A percentile compares a stretch with the other conserved stretches of the same genome.
phyloP scores from a whole-genome alignment of 2,797 vertebrate species.

The Ispidina picta region DNA sequence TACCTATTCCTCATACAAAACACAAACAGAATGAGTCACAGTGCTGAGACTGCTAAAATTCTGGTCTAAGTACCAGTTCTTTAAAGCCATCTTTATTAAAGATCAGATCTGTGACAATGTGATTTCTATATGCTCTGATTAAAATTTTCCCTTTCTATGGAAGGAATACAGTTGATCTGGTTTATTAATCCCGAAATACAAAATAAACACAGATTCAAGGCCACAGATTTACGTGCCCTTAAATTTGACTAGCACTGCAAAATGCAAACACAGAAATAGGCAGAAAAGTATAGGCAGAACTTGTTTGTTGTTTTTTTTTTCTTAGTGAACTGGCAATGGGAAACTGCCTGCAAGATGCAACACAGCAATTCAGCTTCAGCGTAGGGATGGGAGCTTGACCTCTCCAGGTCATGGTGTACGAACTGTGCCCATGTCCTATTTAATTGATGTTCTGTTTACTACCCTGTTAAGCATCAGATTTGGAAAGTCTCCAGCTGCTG shows the following conservation, averaged over 20 bases:
- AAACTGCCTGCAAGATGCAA: neutral
- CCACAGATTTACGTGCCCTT: neutral
- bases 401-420: neutral
- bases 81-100: neutral
- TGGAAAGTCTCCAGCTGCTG: slow-evolving; percentile 37
- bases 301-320: neutral
- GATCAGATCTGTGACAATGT: neutral
- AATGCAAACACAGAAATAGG: neutral
- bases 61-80: neutral
- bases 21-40: neutral
- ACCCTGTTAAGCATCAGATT: slow-evolving; percentile 32
- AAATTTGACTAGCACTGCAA: neutral
- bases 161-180: neutral
- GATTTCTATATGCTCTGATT: neutral
- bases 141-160: neutral
- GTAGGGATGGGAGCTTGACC: neutral
- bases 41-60: neutral
- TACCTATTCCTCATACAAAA: neutral
- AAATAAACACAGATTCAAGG: neutral
- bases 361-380: neutral
- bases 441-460: slow-evolving; percentile 45
- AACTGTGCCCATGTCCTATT: slow-evolving; percentile 21
- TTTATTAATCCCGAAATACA: neutral
- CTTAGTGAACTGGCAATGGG: neutral
- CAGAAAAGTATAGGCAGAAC: neutral